Conservation (phyloP, 1,140 invertebrate genomes). For the Liolophura sinensis region DNA sequence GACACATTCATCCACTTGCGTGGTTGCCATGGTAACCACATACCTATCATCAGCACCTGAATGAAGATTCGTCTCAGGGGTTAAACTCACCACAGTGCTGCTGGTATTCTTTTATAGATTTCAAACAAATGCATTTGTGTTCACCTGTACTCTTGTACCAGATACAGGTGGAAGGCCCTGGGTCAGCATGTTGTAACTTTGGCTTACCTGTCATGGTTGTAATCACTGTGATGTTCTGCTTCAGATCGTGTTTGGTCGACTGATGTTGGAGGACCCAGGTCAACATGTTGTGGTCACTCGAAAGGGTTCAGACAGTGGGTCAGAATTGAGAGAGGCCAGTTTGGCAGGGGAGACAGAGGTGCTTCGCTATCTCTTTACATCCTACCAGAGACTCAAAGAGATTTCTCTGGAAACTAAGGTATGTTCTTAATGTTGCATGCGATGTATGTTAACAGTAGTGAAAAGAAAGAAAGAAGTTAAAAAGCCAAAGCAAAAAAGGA, state of each 20-base stretch:
- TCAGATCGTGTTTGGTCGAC: conserved; percentile 78
- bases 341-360: conserved; percentile 32
- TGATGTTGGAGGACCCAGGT: conserved; percentile 67
- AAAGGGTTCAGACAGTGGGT: conserved; percentile 35
- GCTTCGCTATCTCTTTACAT: conserved; percentile 45
- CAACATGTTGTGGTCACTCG: conserved; percentile 28
- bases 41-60: too few species aligned
- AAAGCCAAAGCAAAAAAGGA: too few species aligned
- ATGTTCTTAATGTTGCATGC: neutral
- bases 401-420: conserved; percentile 18
- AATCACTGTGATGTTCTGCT: conserved; percentile 59
- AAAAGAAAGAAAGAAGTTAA: too few species aligned
- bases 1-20: too few species aligned
- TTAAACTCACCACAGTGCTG: too few species aligned
- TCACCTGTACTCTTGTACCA: too few species aligned
- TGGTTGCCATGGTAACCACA: too few species aligned
- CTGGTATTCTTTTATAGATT: too few species aligned
- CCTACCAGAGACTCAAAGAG: conserved; percentile 29
- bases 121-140: too few species aligned
- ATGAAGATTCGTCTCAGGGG: too few species aligned
- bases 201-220: neutral
- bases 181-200: neutral
- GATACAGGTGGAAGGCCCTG: conserved; percentile 46
- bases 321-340: conserved; percentile 48
- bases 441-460: too few species aligned